Percentiles rank a stretch among this genome's conserved stretches.
phyloP scores from a whole-genome alignment of 2,888 invertebrate genomes.

The Poecilobothrus nobilitatus region DNA sequence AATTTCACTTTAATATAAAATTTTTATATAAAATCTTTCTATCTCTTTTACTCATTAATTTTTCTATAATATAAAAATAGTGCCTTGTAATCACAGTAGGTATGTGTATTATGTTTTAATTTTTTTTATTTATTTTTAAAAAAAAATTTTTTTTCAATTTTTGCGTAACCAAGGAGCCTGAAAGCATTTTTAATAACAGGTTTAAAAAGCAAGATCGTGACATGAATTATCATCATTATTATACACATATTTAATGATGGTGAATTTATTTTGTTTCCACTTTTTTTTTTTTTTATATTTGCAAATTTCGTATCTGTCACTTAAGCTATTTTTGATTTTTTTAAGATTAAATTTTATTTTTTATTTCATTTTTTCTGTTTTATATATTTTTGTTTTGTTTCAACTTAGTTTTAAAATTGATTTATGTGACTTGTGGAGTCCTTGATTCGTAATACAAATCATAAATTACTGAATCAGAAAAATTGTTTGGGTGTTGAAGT shows the following conservation, averaged over 20 bases:
- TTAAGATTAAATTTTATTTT: neutral
- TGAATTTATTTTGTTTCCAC: no score
- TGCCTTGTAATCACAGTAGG: no score
- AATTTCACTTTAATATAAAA: no score
- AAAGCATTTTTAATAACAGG: slow-evolving; percentile 6
- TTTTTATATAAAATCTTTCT: no score
- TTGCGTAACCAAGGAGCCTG: slow-evolving; percentile 1
- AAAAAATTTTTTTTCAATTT: neutral
- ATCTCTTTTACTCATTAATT: no score
- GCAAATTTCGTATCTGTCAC: neutral
- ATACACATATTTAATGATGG: neutral
- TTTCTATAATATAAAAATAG: no score
- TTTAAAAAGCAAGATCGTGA: slow-evolving; percentile 1
- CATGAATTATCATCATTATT: slow-evolving; percentile 6
- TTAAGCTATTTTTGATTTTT: neutral
- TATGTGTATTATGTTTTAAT: neutral
- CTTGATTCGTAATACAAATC: neutral
- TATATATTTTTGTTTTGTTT: neutral
- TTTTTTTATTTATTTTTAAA: neutral
- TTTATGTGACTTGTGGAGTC: neutral
- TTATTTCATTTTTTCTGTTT: neutral
- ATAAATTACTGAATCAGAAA: no score
- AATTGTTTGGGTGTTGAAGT: no score
- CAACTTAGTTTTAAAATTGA: neutral
- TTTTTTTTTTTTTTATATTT: neutral